Evolutionary conservation across 2,797 vertebrate species (phyloP).

Genomic region (Nyctibius grandis): DNA sequence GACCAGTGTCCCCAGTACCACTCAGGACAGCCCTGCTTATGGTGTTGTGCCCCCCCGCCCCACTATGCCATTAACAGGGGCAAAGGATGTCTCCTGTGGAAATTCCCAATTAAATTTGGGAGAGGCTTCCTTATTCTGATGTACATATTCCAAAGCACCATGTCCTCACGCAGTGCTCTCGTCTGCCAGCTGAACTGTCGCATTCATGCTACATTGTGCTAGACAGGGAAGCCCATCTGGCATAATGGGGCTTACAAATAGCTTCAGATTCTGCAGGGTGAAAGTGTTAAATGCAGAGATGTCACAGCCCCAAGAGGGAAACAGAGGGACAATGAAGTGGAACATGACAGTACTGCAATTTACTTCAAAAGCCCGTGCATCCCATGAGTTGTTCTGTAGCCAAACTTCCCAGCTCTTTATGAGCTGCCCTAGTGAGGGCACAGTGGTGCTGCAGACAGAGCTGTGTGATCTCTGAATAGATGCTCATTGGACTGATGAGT

Average conservation of each 20-base stretch:
- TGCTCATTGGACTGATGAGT: background rate
- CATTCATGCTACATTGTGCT: background rate
- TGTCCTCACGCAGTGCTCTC: background rate
- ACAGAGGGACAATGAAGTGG: background rate
- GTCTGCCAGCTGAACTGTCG: background rate
- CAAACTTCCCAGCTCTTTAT: background rate
- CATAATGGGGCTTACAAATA: background rate
- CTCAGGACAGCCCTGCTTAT: background rate
- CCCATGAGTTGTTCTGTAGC: background rate
- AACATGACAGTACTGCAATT: background rate
- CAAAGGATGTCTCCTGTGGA: background rate
- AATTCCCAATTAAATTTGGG: background rate
- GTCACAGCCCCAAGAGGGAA: background rate
- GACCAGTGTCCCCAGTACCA: background rate
- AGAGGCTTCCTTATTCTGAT: background rate
- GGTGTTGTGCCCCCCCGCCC: background rate
- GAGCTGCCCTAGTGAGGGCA: background rate
- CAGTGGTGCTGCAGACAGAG: background rate
- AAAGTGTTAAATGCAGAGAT: background rate
- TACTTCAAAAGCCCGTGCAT: background rate
- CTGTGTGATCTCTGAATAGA: background rate
- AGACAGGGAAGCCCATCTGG: background rate
- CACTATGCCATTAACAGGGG: background rate
- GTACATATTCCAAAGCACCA: background rate
- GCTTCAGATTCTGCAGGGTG: background rate